A percentile compares a stretch with the other conserved stretches of the same genome.
Conservation (phyloP, 2,888 invertebrate genomes). For the Spicauda simplicius region DNA sequence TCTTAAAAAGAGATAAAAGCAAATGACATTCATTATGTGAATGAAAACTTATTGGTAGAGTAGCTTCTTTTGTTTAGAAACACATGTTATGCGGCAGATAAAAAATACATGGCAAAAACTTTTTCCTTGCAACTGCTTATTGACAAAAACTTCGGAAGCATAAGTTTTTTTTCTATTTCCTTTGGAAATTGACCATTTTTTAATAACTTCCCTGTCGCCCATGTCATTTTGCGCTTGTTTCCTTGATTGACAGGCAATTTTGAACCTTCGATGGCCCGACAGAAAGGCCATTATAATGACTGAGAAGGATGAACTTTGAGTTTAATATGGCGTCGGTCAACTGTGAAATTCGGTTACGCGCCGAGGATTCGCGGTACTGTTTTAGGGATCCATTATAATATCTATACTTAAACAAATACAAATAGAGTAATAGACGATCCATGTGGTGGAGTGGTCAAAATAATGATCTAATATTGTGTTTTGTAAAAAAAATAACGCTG, state of each 20-base stretch:
- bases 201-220: slow-evolving; percentile 29
- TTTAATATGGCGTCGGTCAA: slow-evolving; percentile 32
- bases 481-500: too few relatives aligned
- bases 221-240: slow-evolving; percentile 22
- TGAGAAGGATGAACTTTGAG: slow-evolving; percentile 30
- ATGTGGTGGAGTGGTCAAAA: too few relatives aligned
- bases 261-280: slow-evolving; percentile 17
- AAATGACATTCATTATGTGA: too few relatives aligned
- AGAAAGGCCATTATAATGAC: slow-evolving; percentile 29
- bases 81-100: too few relatives aligned
- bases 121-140: too few relatives aligned
- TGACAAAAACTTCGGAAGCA: slow-evolving; percentile 12
- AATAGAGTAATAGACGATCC: background rate
- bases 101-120: too few relatives aligned
- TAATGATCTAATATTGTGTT: too few relatives aligned
- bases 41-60: too few relatives aligned
- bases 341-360: slow-evolving; percentile 36
- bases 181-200: slow-evolving; percentile 10
- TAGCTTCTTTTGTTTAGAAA: too few relatives aligned
- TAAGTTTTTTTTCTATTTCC: slow-evolving; percentile 17
- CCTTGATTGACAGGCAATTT: slow-evolving; percentile 35
- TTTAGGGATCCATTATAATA: slow-evolving; percentile 22
- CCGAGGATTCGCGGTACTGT: slow-evolving; percentile 8
- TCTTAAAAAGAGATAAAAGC: too few relatives aligned
- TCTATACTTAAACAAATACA: too few relatives aligned